phyloP scores from a whole-genome alignment of 2,113 vertebrate genomes.

The Protobothrops mucrosquamatus region DNA sequence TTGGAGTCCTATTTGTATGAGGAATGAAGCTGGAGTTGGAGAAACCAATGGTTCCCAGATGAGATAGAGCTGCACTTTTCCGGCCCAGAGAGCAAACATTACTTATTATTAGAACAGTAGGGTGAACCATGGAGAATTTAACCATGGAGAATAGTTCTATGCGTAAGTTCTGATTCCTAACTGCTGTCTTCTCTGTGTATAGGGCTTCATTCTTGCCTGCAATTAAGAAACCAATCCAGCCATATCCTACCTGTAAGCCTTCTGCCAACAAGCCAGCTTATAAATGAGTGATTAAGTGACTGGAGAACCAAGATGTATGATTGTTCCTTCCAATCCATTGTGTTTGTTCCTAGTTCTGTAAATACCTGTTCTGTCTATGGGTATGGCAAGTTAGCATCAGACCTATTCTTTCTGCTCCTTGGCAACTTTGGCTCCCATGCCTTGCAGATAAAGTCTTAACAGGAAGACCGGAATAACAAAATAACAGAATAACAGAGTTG shows the following conservation, averaged over 20 bases:
- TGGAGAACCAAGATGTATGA: not conserved
- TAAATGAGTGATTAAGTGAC: not conserved
- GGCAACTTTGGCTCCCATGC: not conserved
- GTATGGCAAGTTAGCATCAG: not conserved
- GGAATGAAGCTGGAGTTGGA: not conserved
- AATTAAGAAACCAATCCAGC: not conserved
- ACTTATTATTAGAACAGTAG: not conserved
- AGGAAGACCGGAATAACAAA: not conserved
- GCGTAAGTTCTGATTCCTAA: not conserved
- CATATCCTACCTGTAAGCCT: not conserved
- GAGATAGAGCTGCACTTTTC: not conserved
- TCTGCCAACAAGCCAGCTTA: not conserved
- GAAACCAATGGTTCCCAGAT: not conserved
- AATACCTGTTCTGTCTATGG: not conserved
- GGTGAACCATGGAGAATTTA: not conserved
- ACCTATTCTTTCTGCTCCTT: not conserved
- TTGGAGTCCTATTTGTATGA: not conserved
- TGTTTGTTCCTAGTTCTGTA: not conserved
- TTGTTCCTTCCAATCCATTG: not conserved
- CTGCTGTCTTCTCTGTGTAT: not conserved
- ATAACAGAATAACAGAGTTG: not conserved
- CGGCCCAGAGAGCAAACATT: not conserved
- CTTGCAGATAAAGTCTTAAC: not conserved
- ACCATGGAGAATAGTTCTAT: not conserved
- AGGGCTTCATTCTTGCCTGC: not conserved